phyloP scores from a whole-genome alignment of 2,113 vertebrate species.

The Panthera tigris region DNA sequence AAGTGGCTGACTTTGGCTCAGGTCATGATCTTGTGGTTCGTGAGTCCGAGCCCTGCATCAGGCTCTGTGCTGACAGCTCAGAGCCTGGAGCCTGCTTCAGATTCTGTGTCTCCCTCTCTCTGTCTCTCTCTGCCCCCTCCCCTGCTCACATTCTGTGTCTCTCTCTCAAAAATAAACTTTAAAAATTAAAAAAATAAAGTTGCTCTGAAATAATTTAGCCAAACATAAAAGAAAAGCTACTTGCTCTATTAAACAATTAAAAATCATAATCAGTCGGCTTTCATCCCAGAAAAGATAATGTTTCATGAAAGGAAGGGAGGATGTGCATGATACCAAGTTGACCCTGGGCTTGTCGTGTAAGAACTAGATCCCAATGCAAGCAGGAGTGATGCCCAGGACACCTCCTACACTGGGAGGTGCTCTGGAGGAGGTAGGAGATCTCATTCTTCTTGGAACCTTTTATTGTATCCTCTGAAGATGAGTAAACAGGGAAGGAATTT shows the following conservation, averaged over 20 bases:
- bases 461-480: constrained; percentile 48
- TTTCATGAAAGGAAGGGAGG: neutral
- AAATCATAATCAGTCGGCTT: neutral
- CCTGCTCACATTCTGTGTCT: too few relatives aligned
- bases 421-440: neutral
- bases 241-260: neutral
- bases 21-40: too few relatives aligned
- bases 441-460: neutral
- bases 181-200: neutral
- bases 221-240: constrained; percentile 27
- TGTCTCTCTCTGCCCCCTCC: too few relatives aligned
- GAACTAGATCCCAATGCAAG: neutral
- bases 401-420: fast-evolving
- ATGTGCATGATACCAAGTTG: neutral
- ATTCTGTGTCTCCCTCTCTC: too few relatives aligned
- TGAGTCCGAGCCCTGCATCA: too few relatives aligned
- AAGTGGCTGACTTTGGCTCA: too few relatives aligned
- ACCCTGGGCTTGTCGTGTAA: neutral
- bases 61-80: too few relatives aligned
- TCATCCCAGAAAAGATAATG: neutral
- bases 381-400: fast-evolving
- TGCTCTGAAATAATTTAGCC: neutral
- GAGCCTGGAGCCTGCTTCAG: too few relatives aligned
- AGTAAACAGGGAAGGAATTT: constrained; percentile 69
- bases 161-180: too few relatives aligned